phyloP scores from a whole-genome alignment of 2,888 invertebrate genomes.

The Drosophila monieri region DNA sequence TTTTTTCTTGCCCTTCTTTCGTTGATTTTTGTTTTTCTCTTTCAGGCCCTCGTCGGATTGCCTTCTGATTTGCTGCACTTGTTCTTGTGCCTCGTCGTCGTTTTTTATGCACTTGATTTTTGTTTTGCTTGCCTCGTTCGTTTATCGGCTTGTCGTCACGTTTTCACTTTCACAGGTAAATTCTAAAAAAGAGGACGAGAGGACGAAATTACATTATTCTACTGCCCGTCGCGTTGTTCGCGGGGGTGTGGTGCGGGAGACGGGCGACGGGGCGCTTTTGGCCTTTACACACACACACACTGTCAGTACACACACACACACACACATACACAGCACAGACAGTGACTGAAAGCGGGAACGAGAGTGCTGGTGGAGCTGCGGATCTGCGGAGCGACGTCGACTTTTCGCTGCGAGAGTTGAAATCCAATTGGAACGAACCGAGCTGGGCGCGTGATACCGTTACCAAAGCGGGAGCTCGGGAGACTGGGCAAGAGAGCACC shows the following conservation, averaged over 20 bases:
- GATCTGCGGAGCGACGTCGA: slow-evolving; percentile 50
- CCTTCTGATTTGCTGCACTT: slow-evolving; percentile 48
- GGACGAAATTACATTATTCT: slow-evolving; percentile 32
- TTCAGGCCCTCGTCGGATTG: slow-evolving; percentile 19
- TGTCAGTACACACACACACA: neutral
- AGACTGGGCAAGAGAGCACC: slow-evolving; percentile 20
- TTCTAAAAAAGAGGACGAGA: slow-evolving; percentile 52
- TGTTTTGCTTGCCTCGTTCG: slow-evolving; percentile 75
- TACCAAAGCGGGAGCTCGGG: slow-evolving; percentile 50
- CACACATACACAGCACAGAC: slow-evolving; percentile 16
- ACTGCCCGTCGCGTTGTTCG: neutral
- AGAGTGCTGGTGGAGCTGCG: slow-evolving; percentile 1
- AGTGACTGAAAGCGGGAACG: slow-evolving; percentile 4
- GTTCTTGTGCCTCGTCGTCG: slow-evolving; percentile 31
- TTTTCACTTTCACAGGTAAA: slow-evolving; percentile 79
- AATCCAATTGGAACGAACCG: slow-evolving; percentile 55
- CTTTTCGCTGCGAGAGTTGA: slow-evolving; percentile 63
- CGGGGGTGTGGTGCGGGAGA: slow-evolving; percentile 16
- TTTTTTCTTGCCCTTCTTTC: slow-evolving; percentile 37
- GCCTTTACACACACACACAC: slow-evolving; percentile 30
- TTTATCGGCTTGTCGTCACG: slow-evolving; percentile 46
- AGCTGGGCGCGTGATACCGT: slow-evolving; percentile 54
- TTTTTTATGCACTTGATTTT: slow-evolving; percentile 68
- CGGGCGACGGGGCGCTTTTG: slow-evolving; percentile 8
- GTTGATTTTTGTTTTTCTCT: slow-evolving; percentile 44